Conservation (phyloP, 2,113 vertebrate genomes). For the Zosterops hypoxanthus region DNA sequence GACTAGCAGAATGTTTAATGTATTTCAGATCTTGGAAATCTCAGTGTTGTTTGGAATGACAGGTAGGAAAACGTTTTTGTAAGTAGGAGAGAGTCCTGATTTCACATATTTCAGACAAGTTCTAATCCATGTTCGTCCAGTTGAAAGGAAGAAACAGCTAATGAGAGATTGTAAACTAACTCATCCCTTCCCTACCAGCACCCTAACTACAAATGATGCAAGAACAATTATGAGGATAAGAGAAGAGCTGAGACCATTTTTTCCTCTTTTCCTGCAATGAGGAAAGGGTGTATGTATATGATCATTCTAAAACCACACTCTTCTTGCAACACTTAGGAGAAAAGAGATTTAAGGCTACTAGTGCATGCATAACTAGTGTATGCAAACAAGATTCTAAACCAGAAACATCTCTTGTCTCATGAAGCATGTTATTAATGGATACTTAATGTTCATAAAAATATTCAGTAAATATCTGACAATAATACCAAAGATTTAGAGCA, state of each 20-base stretch:
- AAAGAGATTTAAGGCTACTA: neutral
- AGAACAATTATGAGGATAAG: neutral
- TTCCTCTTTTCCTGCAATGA: neutral
- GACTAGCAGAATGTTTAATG: neutral
- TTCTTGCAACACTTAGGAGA: neutral
- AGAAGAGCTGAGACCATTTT: neutral
- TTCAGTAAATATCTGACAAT: neutral
- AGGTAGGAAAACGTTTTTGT: neutral
- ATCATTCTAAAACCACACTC: neutral
- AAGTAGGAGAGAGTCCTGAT: neutral
- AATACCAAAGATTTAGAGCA: neutral
- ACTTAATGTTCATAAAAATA: neutral
- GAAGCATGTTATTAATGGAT: neutral
- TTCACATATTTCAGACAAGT: neutral
- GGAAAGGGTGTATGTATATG: neutral
- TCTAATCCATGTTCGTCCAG: neutral
- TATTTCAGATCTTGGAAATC: neutral
- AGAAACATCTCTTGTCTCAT: neutral
- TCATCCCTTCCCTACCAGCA: neutral
- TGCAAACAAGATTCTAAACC: neutral
- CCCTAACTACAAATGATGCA: neutral
- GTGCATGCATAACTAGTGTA: neutral
- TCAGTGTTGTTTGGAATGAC: neutral
- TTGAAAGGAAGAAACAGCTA: neutral
- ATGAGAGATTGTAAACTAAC: neutral